phyloP scores from a whole-genome alignment of 2,113 vertebrate genomes.

The Diglossa brunneiventris region DNA sequence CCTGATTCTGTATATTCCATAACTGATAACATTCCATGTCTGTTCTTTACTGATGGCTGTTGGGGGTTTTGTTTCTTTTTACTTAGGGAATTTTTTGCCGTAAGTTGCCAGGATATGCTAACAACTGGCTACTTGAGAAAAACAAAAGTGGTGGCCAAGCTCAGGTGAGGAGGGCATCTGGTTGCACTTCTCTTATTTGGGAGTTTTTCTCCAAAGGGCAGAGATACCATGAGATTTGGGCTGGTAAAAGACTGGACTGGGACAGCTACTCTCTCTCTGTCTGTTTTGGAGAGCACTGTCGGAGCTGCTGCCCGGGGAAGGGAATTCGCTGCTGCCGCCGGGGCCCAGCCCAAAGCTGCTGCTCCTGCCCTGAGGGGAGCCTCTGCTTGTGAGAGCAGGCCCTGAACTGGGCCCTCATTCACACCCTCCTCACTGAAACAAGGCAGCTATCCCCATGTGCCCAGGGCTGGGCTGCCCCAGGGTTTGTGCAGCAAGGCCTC shows the following conservation, averaged over 20 bases:
- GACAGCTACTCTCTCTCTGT: neutral
- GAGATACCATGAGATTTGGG: neutral
- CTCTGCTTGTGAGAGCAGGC: neutral
- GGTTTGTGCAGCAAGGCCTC: neutral
- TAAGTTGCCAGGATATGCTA: neutral
- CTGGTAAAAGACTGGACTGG: neutral
- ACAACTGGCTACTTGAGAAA: neutral
- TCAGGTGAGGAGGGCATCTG: neutral
- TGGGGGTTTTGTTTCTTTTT: neutral
- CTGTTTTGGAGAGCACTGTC: neutral
- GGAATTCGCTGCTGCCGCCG: accelerated
- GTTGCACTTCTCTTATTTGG: neutral
- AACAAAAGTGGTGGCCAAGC: neutral
- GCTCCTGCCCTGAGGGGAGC: no score
- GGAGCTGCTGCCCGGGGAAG: neutral
- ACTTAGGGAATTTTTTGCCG: neutral
- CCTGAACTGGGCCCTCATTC: neutral
- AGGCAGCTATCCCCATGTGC: neutral
- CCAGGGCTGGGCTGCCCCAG: no score
- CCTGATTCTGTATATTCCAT: neutral
- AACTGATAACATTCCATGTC: accelerated
- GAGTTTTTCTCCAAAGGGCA: neutral
- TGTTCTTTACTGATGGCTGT: neutral
- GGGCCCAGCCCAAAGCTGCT: neutral
- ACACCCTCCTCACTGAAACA: neutral